Evolutionary conservation across 2,888 invertebrate genomes (phyloP).

Genomic region (Conistra vaccinii): DNA sequence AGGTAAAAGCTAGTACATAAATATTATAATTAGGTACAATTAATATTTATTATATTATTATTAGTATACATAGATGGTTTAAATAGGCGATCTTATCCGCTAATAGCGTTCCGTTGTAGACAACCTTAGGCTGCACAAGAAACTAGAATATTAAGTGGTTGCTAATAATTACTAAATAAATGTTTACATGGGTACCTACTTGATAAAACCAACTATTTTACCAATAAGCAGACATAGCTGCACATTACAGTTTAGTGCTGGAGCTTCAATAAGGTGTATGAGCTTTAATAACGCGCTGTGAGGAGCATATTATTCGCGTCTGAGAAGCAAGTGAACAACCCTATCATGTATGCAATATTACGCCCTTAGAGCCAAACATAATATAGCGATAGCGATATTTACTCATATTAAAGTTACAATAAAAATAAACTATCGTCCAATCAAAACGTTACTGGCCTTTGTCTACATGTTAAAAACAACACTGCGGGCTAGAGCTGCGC

Average conservation of each 20-base stretch:
- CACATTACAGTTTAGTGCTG: conserved; percentile 2
- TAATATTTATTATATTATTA: too few species aligned
- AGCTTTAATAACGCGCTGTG: conserved; percentile 42
- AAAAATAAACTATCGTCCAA: background rate
- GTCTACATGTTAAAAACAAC: conserved; percentile 24
- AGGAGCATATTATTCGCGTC: conserved; percentile 30
- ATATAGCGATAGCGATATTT: conserved; percentile 4
- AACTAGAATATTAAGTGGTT: too few species aligned
- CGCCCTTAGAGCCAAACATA: conserved; percentile 20
- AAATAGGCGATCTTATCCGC: background rate
- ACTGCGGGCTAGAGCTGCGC: conserved; percentile 23
- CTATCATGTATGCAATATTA: conserved; percentile 45
- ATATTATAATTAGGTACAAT: too few species aligned
- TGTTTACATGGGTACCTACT: background rate
- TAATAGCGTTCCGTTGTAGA: too few species aligned
- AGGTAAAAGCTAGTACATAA: too few species aligned
- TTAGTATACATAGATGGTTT: background rate
- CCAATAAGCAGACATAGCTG: conserved; percentile 13
- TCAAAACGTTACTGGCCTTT: background rate
- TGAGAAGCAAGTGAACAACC: conserved; percentile 26
- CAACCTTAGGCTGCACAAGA: background rate
- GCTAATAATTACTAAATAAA: background rate
- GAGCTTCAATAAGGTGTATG: conserved; percentile 32
- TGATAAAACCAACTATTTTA: background rate
- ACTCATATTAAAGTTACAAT: background rate